Base-by-base conservation (phyloP, 2,113 vertebrate genomes). In the Gymnorhina tibicen region DNA sequence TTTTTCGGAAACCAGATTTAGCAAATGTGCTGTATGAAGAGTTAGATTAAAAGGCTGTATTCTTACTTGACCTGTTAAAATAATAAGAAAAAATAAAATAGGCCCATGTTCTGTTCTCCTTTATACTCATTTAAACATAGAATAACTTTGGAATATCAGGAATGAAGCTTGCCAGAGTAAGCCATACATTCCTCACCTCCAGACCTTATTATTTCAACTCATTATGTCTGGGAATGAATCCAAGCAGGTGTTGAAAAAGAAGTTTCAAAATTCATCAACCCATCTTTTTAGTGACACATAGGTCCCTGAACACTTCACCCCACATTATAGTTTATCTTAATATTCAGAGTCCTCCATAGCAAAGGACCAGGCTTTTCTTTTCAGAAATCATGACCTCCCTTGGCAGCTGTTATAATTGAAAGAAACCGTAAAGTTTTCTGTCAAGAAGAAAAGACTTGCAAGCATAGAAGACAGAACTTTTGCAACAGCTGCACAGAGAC, bases 371-470 rank as follows among this genome's bases (percentile, higher is more conserved):
- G 55, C 11, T 93, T 88, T 72, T 73, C 53, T 93, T 78, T 86
- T 88, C 56, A 78, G 67, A 86, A 95, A 88, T 52, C 75, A 49
- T 68, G 72, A 78, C 64, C 72, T 88, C 39, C 28, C 49, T 47
- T 91, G 92, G 81, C 79, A 93, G 55, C 55, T 80, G 32, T 92
- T 88, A 77, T 35, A 95, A 50, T 78, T 7, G 3, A 91, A 94
- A 63, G 63, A 77, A 92, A 63, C 66, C n/a, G 9, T 62, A 9
- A 78, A 68, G 14, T 87, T 91, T 91, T 93, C 78, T 90, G 33
- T 73, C 75, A 85, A 77, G 70, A 78, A 60, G 44, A 52, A 84
- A 53, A 76, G 17, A 46, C 66, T 64, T 85, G 24, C 46, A 78
- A 88, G 55, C 27, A 21, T 21, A 80, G 32, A 16, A 90, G 78